A percentile compares a stretch with the other conserved stretches of the same genome.
These are phyloP conservation scores for Shinisaurus crocodilurus DNA, from an alignment of 2,113 vertebrate genomes.

Conservation along the genomic window DNA sequence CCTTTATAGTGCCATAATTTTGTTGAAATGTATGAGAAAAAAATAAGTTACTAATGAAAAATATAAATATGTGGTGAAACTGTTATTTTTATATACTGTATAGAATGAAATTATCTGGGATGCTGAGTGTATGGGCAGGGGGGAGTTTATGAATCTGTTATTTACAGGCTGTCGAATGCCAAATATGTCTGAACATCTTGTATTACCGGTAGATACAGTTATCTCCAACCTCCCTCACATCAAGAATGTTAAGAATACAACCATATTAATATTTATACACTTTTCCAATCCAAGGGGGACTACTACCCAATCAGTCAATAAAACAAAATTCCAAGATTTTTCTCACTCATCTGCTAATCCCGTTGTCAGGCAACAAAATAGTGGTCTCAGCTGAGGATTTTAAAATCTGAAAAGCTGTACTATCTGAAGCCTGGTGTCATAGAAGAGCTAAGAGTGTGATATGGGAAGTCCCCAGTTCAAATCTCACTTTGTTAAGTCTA, in stretches of 20 bases:
- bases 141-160: background rate
- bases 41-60: background rate
- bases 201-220: background rate
- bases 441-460: background rate
- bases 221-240: constrained; percentile 56
- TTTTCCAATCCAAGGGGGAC: constrained; percentile 44
- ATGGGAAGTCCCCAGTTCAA: background rate
- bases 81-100: background rate
- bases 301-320: constrained; percentile 52
- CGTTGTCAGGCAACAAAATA: constrained; percentile 22
- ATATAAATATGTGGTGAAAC: background rate
- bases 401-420: background rate
- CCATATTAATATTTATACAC: constrained; percentile 40
- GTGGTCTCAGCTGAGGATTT: background rate
- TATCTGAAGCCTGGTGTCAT: background rate
- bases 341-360: constrained; percentile 45
- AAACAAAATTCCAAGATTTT: constrained; percentile 30
- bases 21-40: background rate
- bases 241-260: constrained; percentile 65
- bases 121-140: background rate
- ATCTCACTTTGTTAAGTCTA: too few relatives aligned
- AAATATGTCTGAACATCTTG: background rate
- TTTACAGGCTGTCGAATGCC: background rate
- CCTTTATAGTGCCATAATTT: background rate
- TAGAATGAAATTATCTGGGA: background rate